phyloP scores from a whole-genome alignment of 1,140 invertebrate species.

The Atopsyche davidsoni region DNA sequence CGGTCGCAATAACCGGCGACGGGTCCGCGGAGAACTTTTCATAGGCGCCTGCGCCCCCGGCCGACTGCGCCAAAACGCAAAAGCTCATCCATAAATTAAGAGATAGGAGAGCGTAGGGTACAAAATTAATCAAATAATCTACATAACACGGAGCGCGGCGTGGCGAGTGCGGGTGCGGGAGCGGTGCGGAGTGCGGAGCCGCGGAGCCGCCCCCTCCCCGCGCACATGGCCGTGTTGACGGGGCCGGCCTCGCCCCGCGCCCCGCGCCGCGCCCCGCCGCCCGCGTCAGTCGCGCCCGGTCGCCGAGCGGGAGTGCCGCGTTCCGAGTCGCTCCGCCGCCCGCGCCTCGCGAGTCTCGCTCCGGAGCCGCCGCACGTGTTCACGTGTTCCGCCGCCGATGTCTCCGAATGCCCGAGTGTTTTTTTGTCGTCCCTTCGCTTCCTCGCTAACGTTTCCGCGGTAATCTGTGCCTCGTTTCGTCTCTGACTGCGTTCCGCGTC shows the following conservation, averaged over 20 bases:
- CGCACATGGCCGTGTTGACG: constrained; percentile 22
- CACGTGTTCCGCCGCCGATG: constrained; percentile 9
- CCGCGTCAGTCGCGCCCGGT: constrained; percentile 26
- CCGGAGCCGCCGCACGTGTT: background rate
- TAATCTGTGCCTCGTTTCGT: background rate
- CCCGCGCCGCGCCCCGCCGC: background rate
- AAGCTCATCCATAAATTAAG: constrained; percentile 32
- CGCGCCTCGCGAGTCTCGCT: constrained; percentile 2
- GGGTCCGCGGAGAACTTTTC: constrained; percentile 30
- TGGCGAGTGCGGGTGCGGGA: constrained; percentile 7
- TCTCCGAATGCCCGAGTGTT: constrained; percentile 3
- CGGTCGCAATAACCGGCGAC: constrained; percentile 18
- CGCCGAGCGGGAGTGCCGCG: constrained; percentile 15
- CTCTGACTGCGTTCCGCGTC: background rate
- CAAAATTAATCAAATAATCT: constrained; percentile 32
- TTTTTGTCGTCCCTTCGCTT: constrained; percentile 7
- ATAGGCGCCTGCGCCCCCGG: constrained; percentile 27
- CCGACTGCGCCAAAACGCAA: constrained; percentile 30
- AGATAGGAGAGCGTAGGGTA: constrained; percentile 30
- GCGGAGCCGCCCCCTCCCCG: background rate
- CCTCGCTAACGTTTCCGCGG: background rate
- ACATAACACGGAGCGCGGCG: constrained; percentile 23
- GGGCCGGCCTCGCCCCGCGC: constrained; percentile 1
- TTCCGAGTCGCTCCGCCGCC: constrained; percentile 1
- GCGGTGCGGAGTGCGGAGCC: background rate